Percentiles rank a stretch among this genome's conserved stretches.
Evolutionary conservation across 2,888 invertebrate genomes (phyloP).

Genomic region (Pristionchus japonicus): DNA sequence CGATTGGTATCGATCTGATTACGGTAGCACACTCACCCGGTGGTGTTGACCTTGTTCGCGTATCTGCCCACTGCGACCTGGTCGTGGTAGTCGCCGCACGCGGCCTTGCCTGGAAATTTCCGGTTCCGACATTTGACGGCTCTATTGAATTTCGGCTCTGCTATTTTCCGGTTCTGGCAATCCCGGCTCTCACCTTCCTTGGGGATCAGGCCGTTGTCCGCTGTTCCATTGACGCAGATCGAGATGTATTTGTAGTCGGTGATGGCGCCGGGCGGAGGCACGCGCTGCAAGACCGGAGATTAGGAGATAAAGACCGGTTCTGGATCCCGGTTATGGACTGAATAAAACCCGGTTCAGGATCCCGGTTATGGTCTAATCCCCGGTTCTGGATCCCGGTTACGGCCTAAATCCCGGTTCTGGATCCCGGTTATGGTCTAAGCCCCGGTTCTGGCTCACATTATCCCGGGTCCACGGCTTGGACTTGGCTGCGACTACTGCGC

Average conservation of each 20-base stretch:
- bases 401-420: background rate
- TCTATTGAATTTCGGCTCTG: background rate
- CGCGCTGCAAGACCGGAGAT: background rate
- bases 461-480: conserved; percentile 29
- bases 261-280: background rate
- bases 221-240: conserved; percentile 60
- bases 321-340: too few species aligned
- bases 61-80: conserved; percentile 70
- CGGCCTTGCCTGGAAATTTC: background rate
- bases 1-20: background rate
- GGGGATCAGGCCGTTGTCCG: conserved; percentile 52
- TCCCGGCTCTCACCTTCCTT: conserved; percentile 12
- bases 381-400: background rate
- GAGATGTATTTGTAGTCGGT: conserved; percentile 60
- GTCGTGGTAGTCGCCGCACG: conserved; percentile 45
- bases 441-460: background rate
- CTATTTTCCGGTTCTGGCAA: background rate
- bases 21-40: conserved; percentile 57
- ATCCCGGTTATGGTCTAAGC: background rate
- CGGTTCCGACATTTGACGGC: background rate
- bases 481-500: background rate
- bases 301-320: background rate
- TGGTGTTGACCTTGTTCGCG: conserved; percentile 70
- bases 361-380: background rate
- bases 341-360: background rate